Conservation (phyloP, 2,888 invertebrate species). For the Beris morrisii region DNA sequence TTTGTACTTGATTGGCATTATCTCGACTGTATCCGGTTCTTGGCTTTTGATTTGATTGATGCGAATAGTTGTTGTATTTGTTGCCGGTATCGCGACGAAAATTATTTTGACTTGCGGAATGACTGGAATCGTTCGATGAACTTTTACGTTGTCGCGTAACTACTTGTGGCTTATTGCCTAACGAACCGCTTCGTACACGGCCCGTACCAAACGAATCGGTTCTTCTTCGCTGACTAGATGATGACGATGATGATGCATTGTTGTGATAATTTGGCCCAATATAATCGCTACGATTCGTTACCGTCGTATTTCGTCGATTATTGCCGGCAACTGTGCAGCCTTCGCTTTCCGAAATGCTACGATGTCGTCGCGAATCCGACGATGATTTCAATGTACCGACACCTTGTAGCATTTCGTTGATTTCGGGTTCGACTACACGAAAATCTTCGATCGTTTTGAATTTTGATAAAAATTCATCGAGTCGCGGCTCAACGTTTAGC, state of each 20-base stretch:
- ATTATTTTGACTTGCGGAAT: constrained; percentile 29
- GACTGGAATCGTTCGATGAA: constrained; percentile 45
- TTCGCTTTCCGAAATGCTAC: constrained; percentile 69
- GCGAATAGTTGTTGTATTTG: too few species aligned
- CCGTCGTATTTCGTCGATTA: constrained; percentile 50
- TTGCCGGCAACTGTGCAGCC: constrained; percentile 51
- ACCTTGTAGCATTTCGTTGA: constrained; percentile 62
- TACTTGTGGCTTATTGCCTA: constrained; percentile 54
- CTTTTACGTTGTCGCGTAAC: constrained; percentile 51
- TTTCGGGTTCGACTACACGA: constrained; percentile 68
- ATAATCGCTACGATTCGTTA: constrained; percentile 55
- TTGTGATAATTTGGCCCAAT: constrained; percentile 47
- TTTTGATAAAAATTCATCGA: constrained; percentile 72
- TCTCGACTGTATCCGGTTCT: background rate
- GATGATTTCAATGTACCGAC: constrained; percentile 58
- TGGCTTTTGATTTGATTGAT: too few species aligned
- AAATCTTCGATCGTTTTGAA: constrained; percentile 91
- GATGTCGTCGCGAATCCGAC: constrained; percentile 62
- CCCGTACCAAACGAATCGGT: constrained; percentile 55
- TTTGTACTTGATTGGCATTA: constrained; percentile 4
- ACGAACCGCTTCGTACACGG: constrained; percentile 54
- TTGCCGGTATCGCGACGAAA: too few species aligned
- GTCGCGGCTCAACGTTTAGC: constrained; percentile 72
- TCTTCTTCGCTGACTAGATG: constrained; percentile 45
- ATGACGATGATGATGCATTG: background rate